These are phyloP conservation scores for Meganola albula DNA, from an alignment of 2,888 invertebrate genomes.

Conservation along the genomic window DNA sequence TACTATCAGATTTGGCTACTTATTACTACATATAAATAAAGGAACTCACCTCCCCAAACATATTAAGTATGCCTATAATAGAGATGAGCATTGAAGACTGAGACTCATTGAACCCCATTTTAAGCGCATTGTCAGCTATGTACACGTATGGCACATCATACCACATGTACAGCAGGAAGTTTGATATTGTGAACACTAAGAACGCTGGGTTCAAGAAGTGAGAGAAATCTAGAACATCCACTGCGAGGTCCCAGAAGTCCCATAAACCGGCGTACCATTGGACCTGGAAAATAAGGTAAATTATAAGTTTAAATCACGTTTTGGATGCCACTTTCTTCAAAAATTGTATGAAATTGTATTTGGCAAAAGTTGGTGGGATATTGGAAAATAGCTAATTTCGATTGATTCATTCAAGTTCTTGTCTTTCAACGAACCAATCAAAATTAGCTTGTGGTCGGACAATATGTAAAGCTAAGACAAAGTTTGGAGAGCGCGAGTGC, in stretches of 20 bases:
- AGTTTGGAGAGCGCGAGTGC: no score
- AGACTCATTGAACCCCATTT: conserved; percentile 83
- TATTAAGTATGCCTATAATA: conserved; percentile 91
- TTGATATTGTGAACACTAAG: conserved; percentile 89
- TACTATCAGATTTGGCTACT: no score
- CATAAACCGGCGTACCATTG: conserved; percentile 85
- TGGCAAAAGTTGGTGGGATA: no score
- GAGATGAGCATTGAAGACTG: conserved; percentile 90
- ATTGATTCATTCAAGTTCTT: no score
- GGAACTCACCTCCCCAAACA: conserved; percentile 90
- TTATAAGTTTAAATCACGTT: no score
- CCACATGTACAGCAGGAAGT: conserved; percentile 94
- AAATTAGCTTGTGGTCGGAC: no score
- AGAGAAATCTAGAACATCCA: conserved; percentile 89
- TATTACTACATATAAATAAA: no score
- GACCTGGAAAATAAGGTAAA: conserved; percentile 45
- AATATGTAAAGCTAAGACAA: no score
- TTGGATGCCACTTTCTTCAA: no score
- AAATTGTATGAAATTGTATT: no score
- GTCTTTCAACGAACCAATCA: no score
- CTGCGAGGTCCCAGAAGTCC: conserved; percentile 86
- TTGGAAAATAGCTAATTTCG: no score
- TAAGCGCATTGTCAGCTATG: conserved; percentile 87
- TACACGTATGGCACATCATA: conserved; percentile 96
- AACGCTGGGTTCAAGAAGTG: conserved; percentile 86